phyloP scores from a whole-genome alignment of 2,113 vertebrate genomes.

The Puntigrus tetrazona region DNA sequence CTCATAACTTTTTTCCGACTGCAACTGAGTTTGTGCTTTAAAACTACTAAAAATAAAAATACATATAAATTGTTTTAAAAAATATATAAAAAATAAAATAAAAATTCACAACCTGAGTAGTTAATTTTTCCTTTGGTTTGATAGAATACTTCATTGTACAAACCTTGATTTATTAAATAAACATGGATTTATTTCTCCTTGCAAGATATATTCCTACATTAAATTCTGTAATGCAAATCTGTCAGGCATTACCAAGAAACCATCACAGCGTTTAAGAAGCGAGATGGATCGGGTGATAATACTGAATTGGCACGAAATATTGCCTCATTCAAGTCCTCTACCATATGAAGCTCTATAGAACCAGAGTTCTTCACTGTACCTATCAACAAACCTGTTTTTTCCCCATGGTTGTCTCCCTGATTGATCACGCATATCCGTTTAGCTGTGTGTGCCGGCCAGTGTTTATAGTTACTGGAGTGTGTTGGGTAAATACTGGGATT shows the following conservation, averaged over 20 bases:
- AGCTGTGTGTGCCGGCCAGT: slow-evolving; percentile 49
- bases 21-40: too few species aligned
- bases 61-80: too few species aligned
- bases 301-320: not conserved
- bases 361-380: slow-evolving; percentile 12
- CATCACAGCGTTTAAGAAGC: not conserved
- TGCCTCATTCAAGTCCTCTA: not conserved
- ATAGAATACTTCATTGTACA: not conserved
- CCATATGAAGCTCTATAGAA: slow-evolving; percentile 20
- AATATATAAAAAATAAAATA: too few species aligned
- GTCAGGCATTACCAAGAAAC: slow-evolving; percentile 4
- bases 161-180: not conserved
- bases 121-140: not conserved
- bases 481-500: slow-evolving; percentile 64
- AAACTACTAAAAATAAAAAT: too few species aligned
- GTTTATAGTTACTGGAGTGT: slow-evolving; percentile 59
- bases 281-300: not conserved
- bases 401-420: slow-evolving; percentile 55
- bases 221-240: slow-evolving; percentile 17
- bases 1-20: too few species aligned
- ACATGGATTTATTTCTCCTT: not conserved
- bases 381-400: slow-evolving; percentile 40
- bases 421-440: slow-evolving; percentile 53
- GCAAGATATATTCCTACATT: slow-evolving; percentile 4
- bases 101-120: too few species aligned